A percentile compares a stretch with the other conserved stretches of the same genome.
Evolutionary conservation across 2,888 invertebrate species (phyloP).

Genomic region (Arge pagana): DNA sequence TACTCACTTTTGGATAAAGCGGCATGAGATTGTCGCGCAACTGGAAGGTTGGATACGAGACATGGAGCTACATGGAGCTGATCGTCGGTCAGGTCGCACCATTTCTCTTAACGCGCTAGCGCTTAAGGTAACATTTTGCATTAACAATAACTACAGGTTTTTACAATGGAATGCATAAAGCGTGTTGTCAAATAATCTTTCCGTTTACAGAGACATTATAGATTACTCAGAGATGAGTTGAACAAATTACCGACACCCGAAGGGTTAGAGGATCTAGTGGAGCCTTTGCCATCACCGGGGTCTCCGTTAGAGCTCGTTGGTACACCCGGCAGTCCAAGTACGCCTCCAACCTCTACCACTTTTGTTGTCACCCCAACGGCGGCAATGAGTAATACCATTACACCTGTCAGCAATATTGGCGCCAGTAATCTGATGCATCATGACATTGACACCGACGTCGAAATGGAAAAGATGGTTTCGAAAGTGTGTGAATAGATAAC

Average conservation of each 20-base stretch:
- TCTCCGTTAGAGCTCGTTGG: constrained; percentile 55
- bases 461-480: constrained; percentile 79
- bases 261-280: constrained; percentile 73
- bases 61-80: constrained; percentile 76
- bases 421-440: constrained; percentile 50
- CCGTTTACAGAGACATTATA: constrained; percentile 73
- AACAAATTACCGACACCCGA: constrained; percentile 80
- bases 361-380: constrained; percentile 26
- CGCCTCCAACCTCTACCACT: constrained; percentile 43
- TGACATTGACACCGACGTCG: constrained; percentile 69
- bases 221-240: constrained; percentile 84
- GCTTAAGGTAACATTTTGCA: constrained; percentile 66
- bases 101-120: constrained; percentile 76
- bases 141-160: not conserved
- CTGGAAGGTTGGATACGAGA: constrained; percentile 90
- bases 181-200: constrained; percentile 11
- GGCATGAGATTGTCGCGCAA: constrained; percentile 86
- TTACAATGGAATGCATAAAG: too few species aligned
- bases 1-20: constrained; percentile 93
- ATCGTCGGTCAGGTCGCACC: constrained; percentile 78
- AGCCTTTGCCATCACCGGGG: constrained; percentile 58
- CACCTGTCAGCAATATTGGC: constrained; percentile 36
- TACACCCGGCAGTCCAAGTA: constrained; percentile 48
- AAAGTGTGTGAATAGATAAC: constrained; percentile 67
- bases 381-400: constrained; percentile 39